These are phyloP conservation scores for Tamias sibiricus DNA, from an alignment of 2,113 vertebrate species.

Conservation along the genomic window DNA sequence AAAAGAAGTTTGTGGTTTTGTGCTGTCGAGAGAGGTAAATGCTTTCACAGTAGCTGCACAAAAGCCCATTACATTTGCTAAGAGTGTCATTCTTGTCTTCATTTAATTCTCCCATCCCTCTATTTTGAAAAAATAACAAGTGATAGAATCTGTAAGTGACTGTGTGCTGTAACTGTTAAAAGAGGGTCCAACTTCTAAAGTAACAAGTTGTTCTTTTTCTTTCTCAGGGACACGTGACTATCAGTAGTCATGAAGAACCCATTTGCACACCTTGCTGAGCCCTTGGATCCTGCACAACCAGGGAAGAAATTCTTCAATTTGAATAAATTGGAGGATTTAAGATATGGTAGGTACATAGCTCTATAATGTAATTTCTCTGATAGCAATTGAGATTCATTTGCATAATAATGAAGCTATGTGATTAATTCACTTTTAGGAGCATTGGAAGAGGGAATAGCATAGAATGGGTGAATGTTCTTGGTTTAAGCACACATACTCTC, in stretches of 20 bases:
- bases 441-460: not conserved
- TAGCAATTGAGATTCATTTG: not conserved
- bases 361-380: not conserved
- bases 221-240: constrained; percentile 71
- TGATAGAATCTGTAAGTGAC: not conserved
- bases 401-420: not conserved
- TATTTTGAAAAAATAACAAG: not conserved
- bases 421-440: not conserved
- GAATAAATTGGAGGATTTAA: constrained; percentile 90
- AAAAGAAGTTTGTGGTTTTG: not conserved
- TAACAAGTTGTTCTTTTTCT: constrained; percentile 15
- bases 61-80: not conserved
- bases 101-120: not conserved
- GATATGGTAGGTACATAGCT: constrained; percentile 90
- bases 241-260: constrained; percentile 90
- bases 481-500: not conserved
- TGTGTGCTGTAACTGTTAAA: not conserved
- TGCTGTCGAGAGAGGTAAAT: not conserved
- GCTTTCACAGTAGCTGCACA: not conserved
- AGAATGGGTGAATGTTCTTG: not conserved
- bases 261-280: constrained; percentile 90
- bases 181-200: not conserved
- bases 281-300: constrained; percentile 89
- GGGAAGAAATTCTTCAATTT: constrained; percentile 94
- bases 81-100: not conserved